Conservation (phyloP, 2,888 invertebrate genomes). For the Xestia c-nigrum region DNA sequence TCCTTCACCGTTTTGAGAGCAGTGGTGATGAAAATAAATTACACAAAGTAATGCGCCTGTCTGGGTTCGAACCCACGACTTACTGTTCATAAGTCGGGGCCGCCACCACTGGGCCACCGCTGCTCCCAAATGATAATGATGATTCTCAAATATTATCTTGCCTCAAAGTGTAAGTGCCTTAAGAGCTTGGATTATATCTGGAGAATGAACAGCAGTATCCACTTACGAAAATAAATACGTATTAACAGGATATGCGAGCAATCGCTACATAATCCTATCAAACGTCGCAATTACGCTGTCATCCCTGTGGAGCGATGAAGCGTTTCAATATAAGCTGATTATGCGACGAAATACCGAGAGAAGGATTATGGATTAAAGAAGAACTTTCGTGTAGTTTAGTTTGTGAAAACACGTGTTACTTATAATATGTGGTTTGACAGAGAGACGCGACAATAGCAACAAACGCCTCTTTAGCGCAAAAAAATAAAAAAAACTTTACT, state of each 20-base stretch:
- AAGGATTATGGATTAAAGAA: neutral
- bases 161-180: neutral
- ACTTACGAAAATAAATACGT: slow-evolving; percentile 31
- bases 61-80: no score
- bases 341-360: neutral
- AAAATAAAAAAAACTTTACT: neutral
- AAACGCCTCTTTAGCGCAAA: neutral
- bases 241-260: slow-evolving; percentile 32
- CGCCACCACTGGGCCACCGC: no score
- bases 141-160: neutral
- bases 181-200: slow-evolving; percentile 2
- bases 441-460: neutral
- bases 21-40: no score
- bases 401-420: neutral
- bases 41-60: no score
- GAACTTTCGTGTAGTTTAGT: neutral
- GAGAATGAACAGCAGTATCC: slow-evolving; percentile 12
- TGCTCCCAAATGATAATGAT: neutral
- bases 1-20: no score
- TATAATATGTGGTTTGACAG: neutral
- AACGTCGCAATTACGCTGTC: slow-evolving; percentile 21
- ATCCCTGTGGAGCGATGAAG: slow-evolving; percentile 13
- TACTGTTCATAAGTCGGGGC: no score
- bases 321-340: slow-evolving; percentile 28
- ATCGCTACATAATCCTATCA: slow-evolving; percentile 27